Evolutionary conservation across 2,797 vertebrate genomes (phyloP).

Genomic region (Salarias fasciatus): DNA sequence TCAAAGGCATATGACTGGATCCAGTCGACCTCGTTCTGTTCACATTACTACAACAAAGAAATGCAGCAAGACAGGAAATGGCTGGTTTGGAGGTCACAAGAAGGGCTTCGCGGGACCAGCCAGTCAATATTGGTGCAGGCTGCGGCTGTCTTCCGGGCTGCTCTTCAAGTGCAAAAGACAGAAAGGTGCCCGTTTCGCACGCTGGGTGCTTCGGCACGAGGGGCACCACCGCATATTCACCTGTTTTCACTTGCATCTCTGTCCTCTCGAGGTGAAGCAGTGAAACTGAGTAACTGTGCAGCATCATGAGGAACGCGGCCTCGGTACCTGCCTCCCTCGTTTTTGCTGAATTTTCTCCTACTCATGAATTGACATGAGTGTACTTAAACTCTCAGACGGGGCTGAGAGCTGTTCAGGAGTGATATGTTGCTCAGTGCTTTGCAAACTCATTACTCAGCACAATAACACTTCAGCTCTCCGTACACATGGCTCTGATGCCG

Average conservation of each 20-base stretch:
- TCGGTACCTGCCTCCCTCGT: conserved; percentile 59
- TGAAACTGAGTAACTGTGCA: conserved; percentile 63
- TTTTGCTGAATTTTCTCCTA: conserved; percentile 36
- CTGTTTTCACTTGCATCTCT: conserved; percentile 25
- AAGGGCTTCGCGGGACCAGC: conserved; percentile 65
- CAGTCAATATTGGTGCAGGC: conserved; percentile 63
- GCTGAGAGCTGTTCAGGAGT: conserved; percentile 64
- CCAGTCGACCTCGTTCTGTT: too few relatives aligned
- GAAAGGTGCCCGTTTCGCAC: conserved; percentile 45
- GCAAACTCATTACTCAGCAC: conserved; percentile 67
- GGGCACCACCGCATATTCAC: conserved; percentile 29
- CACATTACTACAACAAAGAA: conserved; percentile 47
- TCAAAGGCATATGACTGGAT: too few relatives aligned
- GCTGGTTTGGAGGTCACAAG: conserved; percentile 65
- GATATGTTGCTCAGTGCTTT: conserved; percentile 63
- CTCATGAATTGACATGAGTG: conserved; percentile 64
- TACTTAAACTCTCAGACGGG: conserved; percentile 62
- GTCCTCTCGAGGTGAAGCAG: conserved; percentile 46
- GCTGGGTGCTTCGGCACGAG: conserved; percentile 57
- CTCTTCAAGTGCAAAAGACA: conserved; percentile 66
- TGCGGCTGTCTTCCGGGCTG: conserved; percentile 61
- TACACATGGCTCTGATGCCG: conserved; percentile 20
- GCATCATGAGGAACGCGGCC: conserved; percentile 52
- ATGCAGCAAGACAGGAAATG: conserved; percentile 64
- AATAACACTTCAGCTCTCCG: conserved; percentile 49